Conservation (phyloP, 2,797 vertebrate species). For the Selene dorsalis region DNA sequence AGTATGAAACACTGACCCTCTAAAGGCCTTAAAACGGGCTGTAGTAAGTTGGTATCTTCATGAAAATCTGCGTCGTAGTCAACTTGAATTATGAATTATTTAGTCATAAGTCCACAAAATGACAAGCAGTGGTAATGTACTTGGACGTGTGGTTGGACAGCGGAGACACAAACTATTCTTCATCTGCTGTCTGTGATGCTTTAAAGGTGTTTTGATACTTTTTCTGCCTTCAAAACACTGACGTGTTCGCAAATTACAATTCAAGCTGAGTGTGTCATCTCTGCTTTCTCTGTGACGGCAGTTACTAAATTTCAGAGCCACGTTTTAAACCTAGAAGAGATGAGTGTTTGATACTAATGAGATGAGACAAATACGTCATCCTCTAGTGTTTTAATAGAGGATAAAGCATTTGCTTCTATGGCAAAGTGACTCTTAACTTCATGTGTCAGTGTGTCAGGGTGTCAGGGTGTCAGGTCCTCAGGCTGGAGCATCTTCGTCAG, state of each 20-base stretch:
- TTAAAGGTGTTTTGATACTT: neutral
- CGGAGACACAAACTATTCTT: neutral
- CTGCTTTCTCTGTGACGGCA: neutral
- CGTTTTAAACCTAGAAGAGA: neutral
- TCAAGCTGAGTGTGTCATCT: neutral
- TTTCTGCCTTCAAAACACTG: neutral
- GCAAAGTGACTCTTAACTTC: neutral
- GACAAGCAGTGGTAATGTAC: neutral
- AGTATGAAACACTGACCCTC: neutral
- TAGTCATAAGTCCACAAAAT: neutral
- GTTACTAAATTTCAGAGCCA: conserved; percentile 15
- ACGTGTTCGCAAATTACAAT: neutral
- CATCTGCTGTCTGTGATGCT: neutral
- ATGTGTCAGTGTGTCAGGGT: conserved; percentile 25
- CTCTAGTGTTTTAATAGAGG: neutral
- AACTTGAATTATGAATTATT: neutral
- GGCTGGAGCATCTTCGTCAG: conserved; percentile 84
- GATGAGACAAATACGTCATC: neutral
- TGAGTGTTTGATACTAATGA: neutral
- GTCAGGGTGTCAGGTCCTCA: conserved; percentile 22
- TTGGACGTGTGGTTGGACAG: neutral
- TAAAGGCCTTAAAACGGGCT: conserved; percentile 22
- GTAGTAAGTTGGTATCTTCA: conserved; percentile 15
- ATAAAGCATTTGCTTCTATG: neutral
- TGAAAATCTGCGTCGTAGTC: conserved; percentile 12